These are phyloP conservation scores for Pollenia amentaria DNA, from an alignment of 2,888 invertebrate genomes.

Conservation along the genomic window DNA sequence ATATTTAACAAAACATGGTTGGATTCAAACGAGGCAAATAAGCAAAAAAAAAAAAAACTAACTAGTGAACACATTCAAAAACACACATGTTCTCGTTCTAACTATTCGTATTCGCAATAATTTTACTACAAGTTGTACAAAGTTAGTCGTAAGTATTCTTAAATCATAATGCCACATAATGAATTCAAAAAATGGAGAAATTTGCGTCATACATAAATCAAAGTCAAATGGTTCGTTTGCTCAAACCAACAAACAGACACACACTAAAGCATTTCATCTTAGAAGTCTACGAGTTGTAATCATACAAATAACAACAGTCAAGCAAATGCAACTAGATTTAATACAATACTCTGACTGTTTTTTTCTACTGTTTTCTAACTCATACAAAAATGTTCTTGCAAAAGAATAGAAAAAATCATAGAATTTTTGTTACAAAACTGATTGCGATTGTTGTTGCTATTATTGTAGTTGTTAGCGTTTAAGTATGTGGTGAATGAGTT, in stretches of 20 bases:
- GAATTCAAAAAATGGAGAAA: conserved; percentile 73
- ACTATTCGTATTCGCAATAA: conserved; percentile 20
- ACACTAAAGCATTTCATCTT: background rate
- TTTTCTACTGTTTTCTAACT: background rate
- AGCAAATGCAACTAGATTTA: conserved; percentile 24
- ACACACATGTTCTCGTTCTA: conserved; percentile 35
- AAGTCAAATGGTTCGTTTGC: conserved; percentile 67
- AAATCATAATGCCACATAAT: conserved; percentile 74
- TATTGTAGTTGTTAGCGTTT: conserved; percentile 65
- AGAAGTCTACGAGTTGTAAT: background rate
- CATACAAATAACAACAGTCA: conserved; percentile 15
- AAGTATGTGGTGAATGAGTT: conserved; percentile 73
- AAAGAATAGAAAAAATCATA: conserved; percentile 44
- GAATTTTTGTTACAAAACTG: conserved; percentile 60
- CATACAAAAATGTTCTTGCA: conserved; percentile 27
- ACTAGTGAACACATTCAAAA: conserved; percentile 29
- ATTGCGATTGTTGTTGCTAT: conserved; percentile 50
- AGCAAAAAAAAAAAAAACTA: background rate
- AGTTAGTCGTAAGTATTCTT: conserved; percentile 69
- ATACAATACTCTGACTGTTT: conserved; percentile 9
- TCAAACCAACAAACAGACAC: background rate
- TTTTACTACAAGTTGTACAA: conserved; percentile 61
- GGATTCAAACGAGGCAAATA: conserved; percentile 25
- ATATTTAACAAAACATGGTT: conserved; percentile 58
- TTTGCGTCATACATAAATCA: conserved; percentile 75